Conservation (phyloP, 23 tunicate species). For the Halocynthia roretzi region DNA sequence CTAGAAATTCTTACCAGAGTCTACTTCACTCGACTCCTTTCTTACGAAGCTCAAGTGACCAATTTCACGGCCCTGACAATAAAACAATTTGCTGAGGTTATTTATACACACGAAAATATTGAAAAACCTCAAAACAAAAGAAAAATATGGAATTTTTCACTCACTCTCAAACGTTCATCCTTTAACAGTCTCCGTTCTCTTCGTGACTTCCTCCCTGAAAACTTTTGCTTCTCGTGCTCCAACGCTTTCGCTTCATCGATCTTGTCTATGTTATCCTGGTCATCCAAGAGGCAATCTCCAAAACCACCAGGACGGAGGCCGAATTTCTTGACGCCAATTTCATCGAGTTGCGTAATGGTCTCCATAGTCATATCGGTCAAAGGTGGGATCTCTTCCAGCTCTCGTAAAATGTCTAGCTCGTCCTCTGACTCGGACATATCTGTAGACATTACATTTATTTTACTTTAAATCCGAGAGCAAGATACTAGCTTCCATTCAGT, state of each 20-base stretch:
- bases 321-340: slow-evolving; percentile 15
- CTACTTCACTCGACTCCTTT: slow-evolving; percentile 29
- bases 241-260: slow-evolving; percentile 51
- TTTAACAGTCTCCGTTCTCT: slow-evolving; percentile 63
- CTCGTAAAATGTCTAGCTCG: slow-evolving; percentile 63
- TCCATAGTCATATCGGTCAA: slow-evolving; percentile 37
- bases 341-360: slow-evolving; percentile 16
- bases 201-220: slow-evolving; percentile 87
- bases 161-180: slow-evolving; percentile 67
- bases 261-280: slow-evolving; percentile 45
- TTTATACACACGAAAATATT: background rate
- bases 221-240: slow-evolving; percentile 64
- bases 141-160: background rate
- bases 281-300: slow-evolving; percentile 36
- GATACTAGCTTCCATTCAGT: too few species aligned
- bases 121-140: background rate
- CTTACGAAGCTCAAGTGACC: slow-evolving; percentile 58
- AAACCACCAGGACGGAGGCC: slow-evolving; percentile 41
- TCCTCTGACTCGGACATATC: slow-evolving; percentile 5
- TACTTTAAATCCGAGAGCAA: too few species aligned
- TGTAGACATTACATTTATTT: background rate
- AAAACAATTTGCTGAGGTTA: background rate
- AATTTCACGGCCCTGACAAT: slow-evolving; percentile 55
- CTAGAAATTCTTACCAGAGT: slow-evolving; percentile 36
- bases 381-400: slow-evolving; percentile 79